Evolutionary conservation across 2,113 vertebrate species (phyloP), one percentile per base, ranked within the genome.

Genomic region (Spermophilus dauricus): DNA sequence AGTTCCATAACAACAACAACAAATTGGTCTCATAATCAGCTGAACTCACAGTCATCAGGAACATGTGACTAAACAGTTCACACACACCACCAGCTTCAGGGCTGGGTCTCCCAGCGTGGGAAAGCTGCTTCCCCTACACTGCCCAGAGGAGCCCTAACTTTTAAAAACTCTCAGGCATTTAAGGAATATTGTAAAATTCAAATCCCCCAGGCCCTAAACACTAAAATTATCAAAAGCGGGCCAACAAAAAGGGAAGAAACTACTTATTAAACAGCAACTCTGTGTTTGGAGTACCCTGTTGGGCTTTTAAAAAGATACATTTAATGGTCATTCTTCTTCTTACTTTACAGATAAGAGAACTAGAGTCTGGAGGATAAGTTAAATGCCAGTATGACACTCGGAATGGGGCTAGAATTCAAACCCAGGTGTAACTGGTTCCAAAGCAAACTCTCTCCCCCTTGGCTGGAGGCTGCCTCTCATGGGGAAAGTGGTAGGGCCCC

Each of bases 301-400:
- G 24, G 28, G 8, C 72, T 72, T 61, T 89, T 69, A 4, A 22
- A 73, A 56, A 95, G 58, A 75, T 8, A 24, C 1, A 17, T 70
- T 30, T 65, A 95, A 80, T 69, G 32, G 11, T 72, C 77, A 16
- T 86, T 58, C 73, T 28, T 63, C 65, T 28, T 85, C 39, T 81
- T 88, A 70, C 18, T 89, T 81, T 69, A 92, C 48, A 91, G 37
- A 45, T 51, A n/a, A 87, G 42, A n/a, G 67, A 92, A 92, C 18
- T 28, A 18, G 4, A 72, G 22, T 83, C 67, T n/a, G 45, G 14
- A 85, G 48, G 16, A 53, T 69, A 84, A 51, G 34, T 20, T 39
- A 65, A 45, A 34, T 32, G 48, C 26, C 87, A 58, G 85, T 63
- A 65, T 63, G 76, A n/a, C 37, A 63, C 13, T 37, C n/a, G 30